Conservation (phyloP, 30 jellyfish, hydroid and myxozoan species). For the Hydractinia symbiolongicarpus region DNA sequence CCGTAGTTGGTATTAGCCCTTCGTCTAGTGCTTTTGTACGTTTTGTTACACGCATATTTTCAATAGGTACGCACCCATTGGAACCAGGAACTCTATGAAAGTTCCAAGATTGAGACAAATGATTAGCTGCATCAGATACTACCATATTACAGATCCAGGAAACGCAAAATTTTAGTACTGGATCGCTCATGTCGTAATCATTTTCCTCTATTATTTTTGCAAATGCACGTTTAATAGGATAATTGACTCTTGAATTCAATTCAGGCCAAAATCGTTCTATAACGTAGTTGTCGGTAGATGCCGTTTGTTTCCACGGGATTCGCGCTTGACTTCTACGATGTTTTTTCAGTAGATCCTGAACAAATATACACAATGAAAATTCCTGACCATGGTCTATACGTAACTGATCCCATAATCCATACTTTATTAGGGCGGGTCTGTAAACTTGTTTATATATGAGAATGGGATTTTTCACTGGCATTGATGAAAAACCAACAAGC, state of each 20-base stretch:
- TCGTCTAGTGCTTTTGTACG: background rate
- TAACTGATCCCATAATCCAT: conserved; percentile 17
- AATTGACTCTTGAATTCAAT: background rate
- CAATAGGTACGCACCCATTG: conserved; percentile 16
- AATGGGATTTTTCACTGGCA: conserved; percentile 15
- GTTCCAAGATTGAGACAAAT: background rate
- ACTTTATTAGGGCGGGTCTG: conserved; percentile 1
- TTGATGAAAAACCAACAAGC: conserved; percentile 8
- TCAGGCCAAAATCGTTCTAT: no score
- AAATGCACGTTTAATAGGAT: background rate
- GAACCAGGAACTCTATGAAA: conserved; percentile 17
- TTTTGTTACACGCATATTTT: conserved; percentile 12
- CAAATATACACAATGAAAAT: conserved; percentile 3
- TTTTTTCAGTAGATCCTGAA: conserved; percentile 1
- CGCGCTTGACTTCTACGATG: background rate
- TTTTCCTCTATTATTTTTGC: background rate
- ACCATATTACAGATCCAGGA: conserved; percentile 8
- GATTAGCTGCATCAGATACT: background rate
- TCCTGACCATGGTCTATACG: conserved; percentile 4
- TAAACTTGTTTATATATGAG: background rate
- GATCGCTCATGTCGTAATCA: conserved; percentile 6
- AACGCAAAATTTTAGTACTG: conserved; percentile 8
- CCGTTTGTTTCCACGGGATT: background rate
- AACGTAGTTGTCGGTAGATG: no score
- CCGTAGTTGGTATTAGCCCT: background rate